Evolutionary conservation across 1,140 invertebrate species (phyloP), one percentile per base, ranked within the genome.

Genomic region (Prorops nasuta): DNA sequence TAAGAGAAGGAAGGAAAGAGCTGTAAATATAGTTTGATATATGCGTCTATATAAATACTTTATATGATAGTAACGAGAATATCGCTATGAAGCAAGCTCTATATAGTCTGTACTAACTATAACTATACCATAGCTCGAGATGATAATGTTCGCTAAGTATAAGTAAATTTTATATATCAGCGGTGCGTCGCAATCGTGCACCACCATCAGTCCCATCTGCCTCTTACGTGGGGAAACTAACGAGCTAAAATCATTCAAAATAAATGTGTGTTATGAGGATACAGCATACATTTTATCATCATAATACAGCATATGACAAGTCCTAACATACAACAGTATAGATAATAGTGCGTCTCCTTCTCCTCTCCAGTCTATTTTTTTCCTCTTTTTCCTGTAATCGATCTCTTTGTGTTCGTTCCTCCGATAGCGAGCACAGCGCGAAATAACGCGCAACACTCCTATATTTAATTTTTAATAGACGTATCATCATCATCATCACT

Each of bases 21-120:
- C 58, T 77, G 74, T 77, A 77, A 66, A 77, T 77, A 77, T 76
- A 76, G 71, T 74, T 77, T 77, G 68, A 74, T 74, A 76, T 72
- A 72, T 65, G 58, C 67, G 72, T 67, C 69, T 69, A 57, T 58
- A 71, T 69, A 74, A 72, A 72, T 72, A 74, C 72, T 75, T 76
- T 71, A 73, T 71, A 71, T 70, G 54, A 67, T 71, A 69, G 63
- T 63, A 65, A 69, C 45, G 36, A 54, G 44, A 50, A 54, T 71
- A 74, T 64, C 64, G 67, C 62, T 72, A 69, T 55, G n/a, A n/a
- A n/a, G 62, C 67, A 69, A 66, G 47, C 60, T 57, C 60, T 61
- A 67, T 61, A 64, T 28, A 28, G 24, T 28, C 24, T 28, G 24
- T 28, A 4, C 48, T 63, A 70, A 68, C 53, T 46, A 60, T 56